phyloP scores from a whole-genome alignment of 2,797 vertebrate species.

The Manis pentadactyla region DNA sequence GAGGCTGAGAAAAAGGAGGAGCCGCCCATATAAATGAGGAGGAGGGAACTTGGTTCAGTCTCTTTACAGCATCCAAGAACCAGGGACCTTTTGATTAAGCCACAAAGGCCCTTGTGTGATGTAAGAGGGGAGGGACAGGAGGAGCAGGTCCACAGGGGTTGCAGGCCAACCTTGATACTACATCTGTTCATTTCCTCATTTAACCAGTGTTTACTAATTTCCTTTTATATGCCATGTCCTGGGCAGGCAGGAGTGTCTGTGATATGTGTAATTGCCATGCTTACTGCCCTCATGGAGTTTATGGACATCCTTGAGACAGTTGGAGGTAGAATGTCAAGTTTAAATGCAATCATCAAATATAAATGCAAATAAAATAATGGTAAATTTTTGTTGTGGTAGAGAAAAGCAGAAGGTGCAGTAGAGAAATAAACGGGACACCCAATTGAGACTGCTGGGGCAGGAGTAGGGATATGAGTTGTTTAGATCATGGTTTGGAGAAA shows the following conservation, averaged over 20 bases:
- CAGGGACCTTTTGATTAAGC: background rate
- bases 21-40: background rate
- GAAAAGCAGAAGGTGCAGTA: background rate
- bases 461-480: background rate
- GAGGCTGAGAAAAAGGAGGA: constrained; percentile 72
- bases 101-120: background rate
- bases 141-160: background rate
- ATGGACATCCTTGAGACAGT: background rate
- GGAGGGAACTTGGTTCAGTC: background rate
- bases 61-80: background rate
- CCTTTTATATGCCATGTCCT: background rate
- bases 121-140: background rate
- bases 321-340: background rate
- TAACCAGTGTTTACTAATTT: background rate
- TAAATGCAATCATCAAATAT: background rate
- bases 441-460: background rate
- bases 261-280: background rate
- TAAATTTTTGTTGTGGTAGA: background rate
- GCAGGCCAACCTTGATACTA: background rate
- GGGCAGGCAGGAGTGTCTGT: background rate
- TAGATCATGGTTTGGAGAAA: background rate
- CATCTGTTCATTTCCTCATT: background rate
- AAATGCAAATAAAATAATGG: background rate
- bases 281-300: background rate
- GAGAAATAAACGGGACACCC: background rate